These are phyloP conservation scores for Peribatodes rhomboidaria DNA, from an alignment of 2,888 invertebrate genomes.

Conservation along the genomic window DNA sequence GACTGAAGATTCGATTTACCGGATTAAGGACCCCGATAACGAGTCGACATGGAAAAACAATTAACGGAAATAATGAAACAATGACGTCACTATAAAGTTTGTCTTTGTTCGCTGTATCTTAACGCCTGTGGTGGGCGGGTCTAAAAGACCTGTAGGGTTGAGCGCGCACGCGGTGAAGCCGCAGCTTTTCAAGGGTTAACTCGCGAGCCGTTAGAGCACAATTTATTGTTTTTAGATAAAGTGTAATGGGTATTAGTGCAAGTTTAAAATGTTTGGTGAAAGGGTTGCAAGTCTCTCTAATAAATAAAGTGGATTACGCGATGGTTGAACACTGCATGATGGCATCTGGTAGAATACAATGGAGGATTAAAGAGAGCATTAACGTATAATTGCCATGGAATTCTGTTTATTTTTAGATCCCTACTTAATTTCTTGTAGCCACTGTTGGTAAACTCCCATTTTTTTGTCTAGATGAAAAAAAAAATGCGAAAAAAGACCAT, in stretches of 20 bases:
- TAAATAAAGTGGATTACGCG: conserved; percentile 44
- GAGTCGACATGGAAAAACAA: conserved; percentile 83
- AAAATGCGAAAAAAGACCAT: too few relatives aligned
- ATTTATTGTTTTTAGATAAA: conserved; percentile 84
- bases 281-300: conserved; percentile 39
- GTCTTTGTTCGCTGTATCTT: conserved; percentile 80
- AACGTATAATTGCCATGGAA: too few relatives aligned
- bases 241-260: conserved; percentile 70
- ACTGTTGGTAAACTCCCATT: too few relatives aligned
- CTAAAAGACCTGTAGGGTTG: conserved; percentile 60
- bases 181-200: conserved; percentile 72
- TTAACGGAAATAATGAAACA: conserved; percentile 81
- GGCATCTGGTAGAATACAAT: conserved; percentile 17
- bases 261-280: conserved; percentile 58
- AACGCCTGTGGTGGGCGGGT: conserved; percentile 75
- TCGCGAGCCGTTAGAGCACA: conserved; percentile 69
- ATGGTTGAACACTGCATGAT: conserved; percentile 29
- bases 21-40: conserved; percentile 77
- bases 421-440: too few relatives aligned
- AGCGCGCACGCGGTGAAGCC: conserved; percentile 53
- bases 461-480: too few relatives aligned
- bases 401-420: too few relatives aligned
- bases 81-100: conserved; percentile 79
- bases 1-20: conserved; percentile 81
- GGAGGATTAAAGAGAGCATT: background rate